These are phyloP conservation scores for Rhabdomys pumilio DNA, from an alignment of 2,797 vertebrate genomes.

Conservation along the genomic window DNA sequence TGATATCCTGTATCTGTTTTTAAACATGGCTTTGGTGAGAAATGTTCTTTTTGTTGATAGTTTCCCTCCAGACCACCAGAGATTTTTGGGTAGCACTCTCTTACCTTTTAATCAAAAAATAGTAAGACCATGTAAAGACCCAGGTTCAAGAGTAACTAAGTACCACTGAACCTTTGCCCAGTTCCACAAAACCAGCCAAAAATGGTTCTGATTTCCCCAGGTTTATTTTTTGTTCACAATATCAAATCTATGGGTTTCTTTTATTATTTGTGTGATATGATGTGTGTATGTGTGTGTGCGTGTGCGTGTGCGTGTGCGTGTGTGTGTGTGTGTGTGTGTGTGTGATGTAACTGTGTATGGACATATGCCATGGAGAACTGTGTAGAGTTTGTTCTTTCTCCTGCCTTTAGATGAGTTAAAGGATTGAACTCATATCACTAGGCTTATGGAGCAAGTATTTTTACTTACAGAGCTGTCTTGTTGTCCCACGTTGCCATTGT, in stretches of 20 bases:
- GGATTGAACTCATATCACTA: not conserved
- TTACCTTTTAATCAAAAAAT: not conserved
- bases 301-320: not conserved
- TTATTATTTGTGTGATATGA: not conserved
- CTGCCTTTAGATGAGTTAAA: not conserved
- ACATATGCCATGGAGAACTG: not conserved
- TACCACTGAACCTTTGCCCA: not conserved
- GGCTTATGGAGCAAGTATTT: not conserved
- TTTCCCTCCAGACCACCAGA: not conserved
- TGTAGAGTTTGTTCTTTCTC: not conserved
- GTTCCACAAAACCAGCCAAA: not conserved
- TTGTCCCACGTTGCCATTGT: rapidly evolving
- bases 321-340: not conserved
- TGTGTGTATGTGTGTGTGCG: not conserved
- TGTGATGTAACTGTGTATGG: not conserved
- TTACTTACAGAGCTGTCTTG: not conserved
- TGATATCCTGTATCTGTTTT: not conserved
- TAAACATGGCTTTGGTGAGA: not conserved
- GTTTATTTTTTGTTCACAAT: not conserved
- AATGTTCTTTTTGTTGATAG: not conserved
- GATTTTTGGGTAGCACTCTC: not conserved
- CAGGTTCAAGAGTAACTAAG: not conserved
- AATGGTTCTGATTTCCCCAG: not conserved
- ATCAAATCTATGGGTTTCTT: too few species aligned
- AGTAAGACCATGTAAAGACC: not conserved